Evolutionary conservation across 1,140 invertebrate species (phyloP), one percentile per base, ranked within the genome.

Genomic region (Papilio glaucus): DNA sequence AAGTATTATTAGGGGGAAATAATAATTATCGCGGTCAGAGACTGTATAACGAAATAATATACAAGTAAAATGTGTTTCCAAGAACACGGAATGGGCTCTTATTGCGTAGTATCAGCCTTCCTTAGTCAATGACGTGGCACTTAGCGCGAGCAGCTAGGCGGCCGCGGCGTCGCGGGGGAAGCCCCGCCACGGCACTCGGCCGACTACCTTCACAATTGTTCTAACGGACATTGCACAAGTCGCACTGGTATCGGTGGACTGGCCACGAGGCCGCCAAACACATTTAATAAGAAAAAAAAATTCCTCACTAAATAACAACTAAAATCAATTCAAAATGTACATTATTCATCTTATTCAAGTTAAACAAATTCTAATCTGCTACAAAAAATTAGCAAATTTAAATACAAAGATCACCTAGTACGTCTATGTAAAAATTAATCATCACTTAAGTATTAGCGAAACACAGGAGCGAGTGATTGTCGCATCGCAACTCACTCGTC

Each of bases 231-330:
- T 92, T 92, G 90, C 90, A 92, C 90, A 85, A 83, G 82, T 85
- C 82, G 84, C 89, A 92, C 90, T 92, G 90, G 90, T 92, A 87
- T 88, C 80, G 82, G 80, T 77, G 81, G 81, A 84, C 87, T 84
- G 81, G 84, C 85, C 85, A 84, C 83, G 77, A 84, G 85, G 88
- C 86, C 88, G 86, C 88, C 87, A 90, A 87, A 84, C 89, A 91
- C 84, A 90, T 83, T 83, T 88, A 87, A 83, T 84, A 86, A 82
- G 76, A 84, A 80, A 86, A 90, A 33, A 33, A 87, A 90, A 92
- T 91, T 92, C 90, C 80, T 90, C 82, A 90, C 90, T 92, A 92
- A 87, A 93, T 93, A 93, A 91, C 88, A 93, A 93, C 89, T 93
- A 91, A 57, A 93, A 90, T 90, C 85, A 90, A 91, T 91, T 88